Evolutionary conservation across 2,797 vertebrate genomes (phyloP), one percentile per base, ranked within the genome.

Genomic region (Calcarius lapponicus): DNA sequence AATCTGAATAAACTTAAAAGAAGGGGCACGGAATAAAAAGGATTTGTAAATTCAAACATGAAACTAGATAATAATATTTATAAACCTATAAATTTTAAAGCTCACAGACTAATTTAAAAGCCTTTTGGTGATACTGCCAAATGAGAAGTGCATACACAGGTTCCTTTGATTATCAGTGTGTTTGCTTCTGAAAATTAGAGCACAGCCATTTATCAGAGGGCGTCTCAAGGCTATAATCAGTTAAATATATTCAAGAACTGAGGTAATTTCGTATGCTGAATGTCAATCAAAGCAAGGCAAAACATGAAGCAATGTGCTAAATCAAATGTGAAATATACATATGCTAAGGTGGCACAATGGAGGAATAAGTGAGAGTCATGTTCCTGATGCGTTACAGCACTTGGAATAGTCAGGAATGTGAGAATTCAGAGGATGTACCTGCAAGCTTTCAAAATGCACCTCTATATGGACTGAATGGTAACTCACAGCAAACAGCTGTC

Each of bases 121-220:
- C 86, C 90, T 93, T 92, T 96, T 75, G 50, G 88, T 95, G 69
- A 88, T 86, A 76, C 34, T 96, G 78, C 69, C 72, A 93, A 94
- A 93, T 88, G 86, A 95, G 40, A 69, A 90, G 61, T 93, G 65
- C 80, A 95, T 88, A 97, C 95, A 94, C 88, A 94, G 57, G 61
- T 94, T 97, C 34, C 76, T 95, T 95, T 97, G 95, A 97, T 97
- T 97, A 96, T 84, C 62, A 80, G 86, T 96, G 56, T 95, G 94
- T 96, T 97, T 97, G 78, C 90, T 95, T 94, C 91, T 96, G 73
- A 96, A 97, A 97, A 96, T 97, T 94, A 97, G 80, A 96, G 47
- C 47, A 71, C 62, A 91, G 40, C 42, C 86, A 95, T 88, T 96
- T 97, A 93, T 95, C 81, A 95, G 58, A 71, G 34, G 15, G 51